Base-by-base conservation (phyloP, 2,113 vertebrate genomes). In the Rhabdornis inornatus region DNA sequence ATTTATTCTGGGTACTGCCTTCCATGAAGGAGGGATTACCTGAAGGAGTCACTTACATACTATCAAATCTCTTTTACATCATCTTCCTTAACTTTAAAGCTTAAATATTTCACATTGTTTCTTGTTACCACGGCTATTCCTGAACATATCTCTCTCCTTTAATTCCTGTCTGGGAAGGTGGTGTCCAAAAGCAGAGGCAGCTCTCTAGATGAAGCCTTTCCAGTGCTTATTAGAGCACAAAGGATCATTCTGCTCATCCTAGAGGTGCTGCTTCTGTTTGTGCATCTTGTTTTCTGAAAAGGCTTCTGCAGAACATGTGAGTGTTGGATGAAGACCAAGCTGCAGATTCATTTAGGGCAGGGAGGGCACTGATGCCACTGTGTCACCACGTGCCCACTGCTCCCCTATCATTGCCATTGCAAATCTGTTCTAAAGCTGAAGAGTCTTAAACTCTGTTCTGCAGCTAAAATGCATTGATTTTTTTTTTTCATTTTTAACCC, bases 141-240 rank as follows among this genome's bases (percentile, higher is more conserved):
- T 93, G 91, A 81, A 42, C n/a, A 59, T 22, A 75, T 87, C 24
- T 61, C 33, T 76, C 42, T 82, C 23, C 31, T 80, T 45, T 31
- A 60, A 35, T 21, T 76, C 27, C 30, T 56, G 20, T 28, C 59
- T 72, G n/a, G 49, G 59, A 68, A 76, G 33, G 53, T 63, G 42
- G 7, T 75, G 33, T 57, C 71, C 90, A 63, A 87, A 93, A 87
- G 44, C 74, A 76, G 61, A 79, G 40, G 15, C 87, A 72, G 24
- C 61, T 42, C 69, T 85, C 61, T 57, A 66, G 56, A 21, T 18
- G 3, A 92, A 94, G n/a, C 23, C 42, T 80, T 90, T 76, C 82
- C 66, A 83, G 19, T 45, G 82, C 57, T 93, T 83, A 88, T 85
- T 76, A 80, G 92, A 92, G 90, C 88, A 90, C 82, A 96, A 95